These are phyloP conservation scores for Pomatorhinus ruficollis DNA, from an alignment of 2,113 vertebrate species.

Conservation along the genomic window DNA sequence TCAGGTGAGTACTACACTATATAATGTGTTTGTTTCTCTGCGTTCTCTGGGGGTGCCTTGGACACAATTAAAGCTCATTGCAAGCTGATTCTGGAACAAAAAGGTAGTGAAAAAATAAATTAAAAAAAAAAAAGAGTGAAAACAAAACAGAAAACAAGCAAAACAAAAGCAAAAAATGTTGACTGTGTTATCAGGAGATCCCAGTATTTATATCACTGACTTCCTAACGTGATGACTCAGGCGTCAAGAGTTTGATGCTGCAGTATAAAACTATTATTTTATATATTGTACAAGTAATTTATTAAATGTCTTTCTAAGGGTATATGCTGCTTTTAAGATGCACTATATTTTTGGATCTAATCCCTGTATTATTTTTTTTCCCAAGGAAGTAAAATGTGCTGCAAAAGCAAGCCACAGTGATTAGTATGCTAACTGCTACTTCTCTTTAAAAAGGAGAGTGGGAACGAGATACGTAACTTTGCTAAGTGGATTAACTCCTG, in stretches of 20 bases:
- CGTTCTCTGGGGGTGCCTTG: slow-evolving; percentile 88
- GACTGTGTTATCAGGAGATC: slow-evolving; percentile 53
- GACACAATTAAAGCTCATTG: slow-evolving; percentile 70
- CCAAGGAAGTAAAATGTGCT: slow-evolving; percentile 73
- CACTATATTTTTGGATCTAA: slow-evolving; percentile 81
- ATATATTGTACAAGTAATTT: slow-evolving; percentile 80
- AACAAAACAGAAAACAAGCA: slow-evolving; percentile 6
- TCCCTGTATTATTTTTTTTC: slow-evolving; percentile 73
- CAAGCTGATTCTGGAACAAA: slow-evolving; percentile 85
- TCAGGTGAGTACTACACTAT: slow-evolving; percentile 71
- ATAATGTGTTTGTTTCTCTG: slow-evolving; percentile 76
- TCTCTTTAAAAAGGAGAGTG: slow-evolving; percentile 69
- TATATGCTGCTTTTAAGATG: slow-evolving; percentile 83
- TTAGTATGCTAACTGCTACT: slow-evolving; percentile 66
- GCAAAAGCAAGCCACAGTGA: slow-evolving; percentile 63
- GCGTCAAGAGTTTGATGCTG: slow-evolving; percentile 80
- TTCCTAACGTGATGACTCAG: slow-evolving; percentile 73
- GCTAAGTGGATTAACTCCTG: slow-evolving; percentile 38
- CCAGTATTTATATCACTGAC: slow-evolving; percentile 65
- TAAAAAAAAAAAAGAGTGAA: background rate
- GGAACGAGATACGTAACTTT: slow-evolving; percentile 32
- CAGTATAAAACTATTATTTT: slow-evolving; percentile 74
- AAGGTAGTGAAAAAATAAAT: slow-evolving; percentile 10
- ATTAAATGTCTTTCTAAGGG: slow-evolving; percentile 80
- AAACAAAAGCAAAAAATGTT: slow-evolving; percentile 55